Conservation (phyloP, 2,797 vertebrate genomes). For the Ara ararauna region DNA sequence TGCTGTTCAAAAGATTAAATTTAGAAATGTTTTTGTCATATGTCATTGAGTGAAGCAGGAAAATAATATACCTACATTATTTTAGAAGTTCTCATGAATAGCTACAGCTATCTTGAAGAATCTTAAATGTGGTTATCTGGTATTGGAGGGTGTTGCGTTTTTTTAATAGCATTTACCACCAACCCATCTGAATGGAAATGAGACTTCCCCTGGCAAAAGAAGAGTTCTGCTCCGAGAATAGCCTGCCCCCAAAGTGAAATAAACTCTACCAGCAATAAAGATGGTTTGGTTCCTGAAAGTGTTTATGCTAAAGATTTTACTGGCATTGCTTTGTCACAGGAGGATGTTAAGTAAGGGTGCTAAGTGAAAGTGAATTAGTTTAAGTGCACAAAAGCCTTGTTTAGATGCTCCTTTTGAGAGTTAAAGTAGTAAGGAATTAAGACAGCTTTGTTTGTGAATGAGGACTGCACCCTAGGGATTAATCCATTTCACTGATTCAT, state of each 20-base stretch:
- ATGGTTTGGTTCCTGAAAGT: slow-evolving; percentile 11
- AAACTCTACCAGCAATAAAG: neutral
- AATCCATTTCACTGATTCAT: slow-evolving; percentile 30
- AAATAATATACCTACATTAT: neutral
- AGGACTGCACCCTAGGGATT: slow-evolving; percentile 23
- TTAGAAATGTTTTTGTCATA: neutral
- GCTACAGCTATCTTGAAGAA: neutral
- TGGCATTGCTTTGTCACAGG: slow-evolving; percentile 24
- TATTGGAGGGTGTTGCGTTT: neutral
- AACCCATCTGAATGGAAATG: neutral
- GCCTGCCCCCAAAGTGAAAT: slow-evolving; percentile 3
- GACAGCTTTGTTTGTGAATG: slow-evolving; percentile 52
- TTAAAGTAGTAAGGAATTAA: slow-evolving; percentile 45
- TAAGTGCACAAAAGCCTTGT: slow-evolving; percentile 36
- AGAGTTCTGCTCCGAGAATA: slow-evolving; percentile 9
- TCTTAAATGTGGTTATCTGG: neutral
- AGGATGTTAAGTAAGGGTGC: slow-evolving; percentile 17
- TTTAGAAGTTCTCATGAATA: neutral
- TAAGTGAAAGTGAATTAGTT: slow-evolving; percentile 47
- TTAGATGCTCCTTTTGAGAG: slow-evolving; percentile 38
- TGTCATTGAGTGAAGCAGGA: neutral
- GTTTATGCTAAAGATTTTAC: slow-evolving; percentile 23
- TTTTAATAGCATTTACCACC: neutral
- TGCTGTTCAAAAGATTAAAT: neutral
- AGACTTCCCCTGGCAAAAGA: neutral